Evolutionary conservation across 1,140 invertebrate species (phyloP).

Genomic region (Druon quercuslanigerum): DNA sequence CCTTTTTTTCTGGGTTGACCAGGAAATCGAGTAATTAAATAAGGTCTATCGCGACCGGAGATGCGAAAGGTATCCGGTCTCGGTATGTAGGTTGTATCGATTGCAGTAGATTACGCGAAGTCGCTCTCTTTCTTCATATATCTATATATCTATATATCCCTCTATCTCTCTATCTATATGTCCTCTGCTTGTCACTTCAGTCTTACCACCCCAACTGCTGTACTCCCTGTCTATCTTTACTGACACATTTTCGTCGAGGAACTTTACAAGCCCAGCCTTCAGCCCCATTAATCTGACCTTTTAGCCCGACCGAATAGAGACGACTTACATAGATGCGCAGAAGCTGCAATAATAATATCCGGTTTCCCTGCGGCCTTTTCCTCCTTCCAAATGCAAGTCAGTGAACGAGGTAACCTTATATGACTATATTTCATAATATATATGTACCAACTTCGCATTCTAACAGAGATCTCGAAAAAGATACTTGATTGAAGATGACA

Average conservation of each 20-base stretch:
- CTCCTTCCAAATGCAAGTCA: neutral
- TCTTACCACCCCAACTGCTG: neutral
- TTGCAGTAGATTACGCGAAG: conserved; percentile 5
- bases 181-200: neutral
- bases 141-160: neutral
- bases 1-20: neutral
- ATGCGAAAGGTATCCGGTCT: neutral
- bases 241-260: conserved; percentile 25
- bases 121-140: neutral
- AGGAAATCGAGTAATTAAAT: conserved; percentile 1
- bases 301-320: conserved; percentile 10
- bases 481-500: too few relatives aligned
- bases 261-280: neutral
- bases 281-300: conserved; percentile 18
- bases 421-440: too few relatives aligned
- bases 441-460: too few relatives aligned
- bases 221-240: neutral
- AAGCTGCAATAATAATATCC: conserved; percentile 21
- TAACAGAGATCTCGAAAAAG: too few relatives aligned
- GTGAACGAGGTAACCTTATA: neutral
- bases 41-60: neutral
- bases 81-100: conserved; percentile 12
- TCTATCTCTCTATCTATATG: neutral
- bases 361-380: neutral
- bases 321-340: neutral